Evolutionary conservation across 2,888 invertebrate species (phyloP).

Genomic region (Zygogramma bicolorata): DNA sequence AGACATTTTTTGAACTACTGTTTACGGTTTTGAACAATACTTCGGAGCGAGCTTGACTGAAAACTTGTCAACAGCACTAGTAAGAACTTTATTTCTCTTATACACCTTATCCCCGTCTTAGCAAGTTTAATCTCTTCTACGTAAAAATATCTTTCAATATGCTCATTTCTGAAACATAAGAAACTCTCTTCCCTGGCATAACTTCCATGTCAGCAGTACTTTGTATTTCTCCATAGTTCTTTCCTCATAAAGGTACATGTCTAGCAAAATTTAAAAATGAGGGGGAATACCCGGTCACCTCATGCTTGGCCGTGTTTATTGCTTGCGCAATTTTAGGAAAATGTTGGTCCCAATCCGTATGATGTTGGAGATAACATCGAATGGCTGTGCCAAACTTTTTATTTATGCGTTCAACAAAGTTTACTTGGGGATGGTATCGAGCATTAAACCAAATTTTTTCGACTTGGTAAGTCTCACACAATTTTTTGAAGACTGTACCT

Average conservation of each 20-base stretch:
- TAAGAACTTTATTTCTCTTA: slow-evolving; percentile 1
- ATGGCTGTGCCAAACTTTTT: too few relatives aligned
- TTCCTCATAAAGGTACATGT: neutral
- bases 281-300: neutral
- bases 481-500: too few relatives aligned
- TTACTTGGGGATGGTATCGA: too few relatives aligned
- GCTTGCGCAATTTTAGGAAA: neutral
- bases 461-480: too few relatives aligned
- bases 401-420: too few relatives aligned
- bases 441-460: too few relatives aligned
- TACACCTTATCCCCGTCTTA: neutral
- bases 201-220: neutral
- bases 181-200: neutral
- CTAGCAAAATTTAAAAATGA: neutral
- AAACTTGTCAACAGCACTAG: neutral
- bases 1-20: too few relatives aligned
- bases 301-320: neutral
- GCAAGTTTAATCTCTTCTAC: neutral
- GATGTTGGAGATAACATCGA: too few relatives aligned
- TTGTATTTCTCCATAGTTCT: neutral
- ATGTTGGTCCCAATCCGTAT: too few relatives aligned
- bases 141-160: neutral
- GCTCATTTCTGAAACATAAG: neutral
- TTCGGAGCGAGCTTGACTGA: too few relatives aligned
- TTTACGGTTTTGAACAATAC: too few relatives aligned